phyloP scores from a whole-genome alignment of 1,140 invertebrate genomes.

The Homalodisca vitripennis region DNA sequence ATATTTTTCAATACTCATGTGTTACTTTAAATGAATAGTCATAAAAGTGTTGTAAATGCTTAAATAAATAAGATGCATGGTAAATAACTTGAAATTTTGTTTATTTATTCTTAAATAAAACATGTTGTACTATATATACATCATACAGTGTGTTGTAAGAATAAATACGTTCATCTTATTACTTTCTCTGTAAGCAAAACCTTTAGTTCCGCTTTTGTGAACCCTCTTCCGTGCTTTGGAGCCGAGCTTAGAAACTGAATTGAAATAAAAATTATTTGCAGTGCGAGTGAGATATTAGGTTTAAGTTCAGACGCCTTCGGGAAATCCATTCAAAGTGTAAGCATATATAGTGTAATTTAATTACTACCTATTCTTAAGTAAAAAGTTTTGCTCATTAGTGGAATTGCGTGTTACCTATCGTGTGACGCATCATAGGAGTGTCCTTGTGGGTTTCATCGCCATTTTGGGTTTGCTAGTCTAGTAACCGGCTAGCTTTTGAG shows the following conservation, averaged over 20 bases:
- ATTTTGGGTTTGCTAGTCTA: slow-evolving; percentile 14
- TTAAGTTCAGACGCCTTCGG: background rate
- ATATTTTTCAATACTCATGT: too few relatives aligned
- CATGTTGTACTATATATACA: too few relatives aligned
- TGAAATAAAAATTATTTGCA: background rate
- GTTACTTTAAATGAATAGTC: too few relatives aligned
- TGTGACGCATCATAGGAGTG: slow-evolving; percentile 17
- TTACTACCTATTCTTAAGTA: background rate
- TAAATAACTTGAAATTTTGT: too few relatives aligned
- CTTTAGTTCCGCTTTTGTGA: slow-evolving; percentile 4
- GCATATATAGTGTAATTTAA: background rate
- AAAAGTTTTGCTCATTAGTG: background rate
- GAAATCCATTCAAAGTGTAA: background rate
- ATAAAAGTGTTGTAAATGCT: too few relatives aligned
- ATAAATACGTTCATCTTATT: too few relatives aligned
- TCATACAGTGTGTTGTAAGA: too few relatives aligned
- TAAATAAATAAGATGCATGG: too few relatives aligned
- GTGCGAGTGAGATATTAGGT: background rate
- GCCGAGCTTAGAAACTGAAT: slow-evolving; percentile 11
- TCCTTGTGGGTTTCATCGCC: slow-evolving; percentile 16
- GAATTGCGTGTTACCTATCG: slow-evolving; percentile 5
- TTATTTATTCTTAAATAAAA: too few relatives aligned
- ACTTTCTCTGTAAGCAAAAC: too few relatives aligned
- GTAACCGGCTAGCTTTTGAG: slow-evolving; percentile 12
- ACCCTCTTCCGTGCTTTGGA: slow-evolving; percentile 7